A percentile compares a stretch with the other conserved stretches of the same genome.
These are phyloP conservation scores for Anagyrus pseudococci DNA, from an alignment of 2,888 invertebrate species.

Conservation along the genomic window DNA sequence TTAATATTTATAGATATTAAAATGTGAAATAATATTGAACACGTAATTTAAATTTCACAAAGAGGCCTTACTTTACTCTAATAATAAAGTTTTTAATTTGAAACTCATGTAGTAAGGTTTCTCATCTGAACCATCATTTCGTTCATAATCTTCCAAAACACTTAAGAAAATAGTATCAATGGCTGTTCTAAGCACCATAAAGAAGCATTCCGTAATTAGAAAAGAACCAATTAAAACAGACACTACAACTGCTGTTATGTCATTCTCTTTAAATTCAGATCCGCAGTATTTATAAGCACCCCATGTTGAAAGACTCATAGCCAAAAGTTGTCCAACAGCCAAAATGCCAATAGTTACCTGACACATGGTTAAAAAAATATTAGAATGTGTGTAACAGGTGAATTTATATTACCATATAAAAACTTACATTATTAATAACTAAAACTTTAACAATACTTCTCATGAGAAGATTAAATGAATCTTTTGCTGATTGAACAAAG, in stretches of 20 bases:
- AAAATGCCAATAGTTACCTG: conserved; percentile 89
- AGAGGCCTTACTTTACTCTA: too few species aligned
- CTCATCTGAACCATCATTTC: conserved; percentile 88
- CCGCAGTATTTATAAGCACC: conserved; percentile 57
- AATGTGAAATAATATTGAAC: too few species aligned
- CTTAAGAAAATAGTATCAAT: conserved; percentile 96
- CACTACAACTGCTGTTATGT: conserved; percentile 81
- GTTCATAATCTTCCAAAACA: conserved; percentile 95
- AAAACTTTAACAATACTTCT: conserved; percentile 69
- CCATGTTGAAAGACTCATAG: conserved; percentile 77
- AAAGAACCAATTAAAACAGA: conserved; percentile 79
- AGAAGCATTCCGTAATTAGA: conserved; percentile 87
- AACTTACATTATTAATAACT: background rate
- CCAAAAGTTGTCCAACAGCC: conserved; percentile 85
- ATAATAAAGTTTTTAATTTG: background rate
- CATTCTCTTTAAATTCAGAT: conserved; percentile 71
- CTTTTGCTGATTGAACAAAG: conserved; percentile 87
- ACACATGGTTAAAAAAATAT: background rate
- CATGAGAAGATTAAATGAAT: conserved; percentile 87
- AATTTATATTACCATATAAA: background rate
- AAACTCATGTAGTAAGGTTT: conserved; percentile 93
- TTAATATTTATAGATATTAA: too few species aligned
- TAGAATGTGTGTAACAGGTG: background rate
- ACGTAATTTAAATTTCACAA: too few species aligned
- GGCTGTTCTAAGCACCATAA: conserved; percentile 94